Evolutionary conservation across 1,140 invertebrate genomes (phyloP), one percentile per base, ranked within the genome.

Genomic region (Trichonephila clavipes): DNA sequence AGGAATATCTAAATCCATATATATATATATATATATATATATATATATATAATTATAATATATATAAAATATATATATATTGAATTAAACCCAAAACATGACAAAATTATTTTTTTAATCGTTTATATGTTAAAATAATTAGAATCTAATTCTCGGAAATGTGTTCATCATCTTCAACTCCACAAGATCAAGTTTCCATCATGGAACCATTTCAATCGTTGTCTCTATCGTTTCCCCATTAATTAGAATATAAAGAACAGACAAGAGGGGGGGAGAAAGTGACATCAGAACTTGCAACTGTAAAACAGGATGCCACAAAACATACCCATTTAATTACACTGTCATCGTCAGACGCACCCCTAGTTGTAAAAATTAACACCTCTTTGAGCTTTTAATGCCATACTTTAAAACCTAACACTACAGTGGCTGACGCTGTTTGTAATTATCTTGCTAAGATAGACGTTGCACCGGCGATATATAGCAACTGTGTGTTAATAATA

Each of bases 401-500:
- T 69, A 58, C 59, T 88, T 88, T 88, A 44, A 88, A 69, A 69
- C 58, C 6, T 44, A 5, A 21, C 0, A 59, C 19, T 64, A 4
- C 18, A 19, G n/a, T 21, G 7, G 87, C 24, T 40, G 69, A 40
- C 69, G 14, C 44, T 72, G 40, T 44, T 87, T 62, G 59, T 61
- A 87, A 87, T 87, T 87, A 87, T 19, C 14, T 61, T 64, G 8
- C 85, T 28, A 61, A 34, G 28, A 62, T 87, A 61, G 51, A 51
- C 51, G 51, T 12, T 7, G n/a, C 58, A 87, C 59, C 28, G 85
- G 10, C 59, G 34, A 14, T 34, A 12, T 58, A n/a, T 34, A 62
- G 44, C n/a, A 28, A 44, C 87, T 40, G 8, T 58, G 28, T 88
- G 87, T 72, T 88, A 69, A 88, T 88, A 66, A 88, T 88, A 88